Percentiles rank a stretch among this genome's conserved stretches.
phyloP scores from a whole-genome alignment of 2,888 invertebrate genomes.

The Brachyptera putata region DNA sequence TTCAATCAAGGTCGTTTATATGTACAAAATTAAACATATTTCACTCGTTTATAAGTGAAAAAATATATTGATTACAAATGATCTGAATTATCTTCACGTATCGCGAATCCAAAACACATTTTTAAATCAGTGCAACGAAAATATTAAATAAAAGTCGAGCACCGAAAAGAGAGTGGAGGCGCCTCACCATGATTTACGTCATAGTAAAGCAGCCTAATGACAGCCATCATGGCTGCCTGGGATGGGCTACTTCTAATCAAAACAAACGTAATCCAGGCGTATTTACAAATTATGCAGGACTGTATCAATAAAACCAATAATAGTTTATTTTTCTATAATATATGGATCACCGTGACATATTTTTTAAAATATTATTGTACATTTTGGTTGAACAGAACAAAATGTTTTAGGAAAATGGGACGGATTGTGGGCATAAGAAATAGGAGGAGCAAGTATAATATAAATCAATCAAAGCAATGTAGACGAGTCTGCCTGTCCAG shows the following conservation, averaged over 20 bases:
- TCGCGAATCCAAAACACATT: not conserved
- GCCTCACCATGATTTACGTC: conserved; percentile 28
- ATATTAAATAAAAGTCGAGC: not conserved
- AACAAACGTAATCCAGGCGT: conserved; percentile 25
- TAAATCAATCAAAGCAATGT: conserved; percentile 23
- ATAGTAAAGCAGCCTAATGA: conserved; percentile 26
- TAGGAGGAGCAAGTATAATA: conserved; percentile 20
- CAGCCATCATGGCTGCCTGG: conserved; percentile 29
- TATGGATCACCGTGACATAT: too few species aligned
- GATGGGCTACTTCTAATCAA: conserved; percentile 10
- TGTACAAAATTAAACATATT: not conserved
- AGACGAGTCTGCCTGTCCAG: too few species aligned
- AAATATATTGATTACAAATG: not conserved
- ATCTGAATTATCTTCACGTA: too few species aligned
- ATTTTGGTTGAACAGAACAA: too few species aligned
- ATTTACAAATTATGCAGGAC: not conserved
- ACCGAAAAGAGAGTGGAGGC: conserved; percentile 8
- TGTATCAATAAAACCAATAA: too few species aligned
- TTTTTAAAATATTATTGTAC: too few species aligned
- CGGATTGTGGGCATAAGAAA: too few species aligned
- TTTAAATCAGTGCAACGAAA: not conserved
- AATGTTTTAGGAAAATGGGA: too few species aligned
- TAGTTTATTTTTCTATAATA: too few species aligned
- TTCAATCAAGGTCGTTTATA: conserved; percentile 19
- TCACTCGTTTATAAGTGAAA: not conserved